Evolutionary conservation across 1,140 invertebrate species (phyloP), one percentile per base, ranked within the genome.

Genomic region (Hesperophylax magnus): DNA sequence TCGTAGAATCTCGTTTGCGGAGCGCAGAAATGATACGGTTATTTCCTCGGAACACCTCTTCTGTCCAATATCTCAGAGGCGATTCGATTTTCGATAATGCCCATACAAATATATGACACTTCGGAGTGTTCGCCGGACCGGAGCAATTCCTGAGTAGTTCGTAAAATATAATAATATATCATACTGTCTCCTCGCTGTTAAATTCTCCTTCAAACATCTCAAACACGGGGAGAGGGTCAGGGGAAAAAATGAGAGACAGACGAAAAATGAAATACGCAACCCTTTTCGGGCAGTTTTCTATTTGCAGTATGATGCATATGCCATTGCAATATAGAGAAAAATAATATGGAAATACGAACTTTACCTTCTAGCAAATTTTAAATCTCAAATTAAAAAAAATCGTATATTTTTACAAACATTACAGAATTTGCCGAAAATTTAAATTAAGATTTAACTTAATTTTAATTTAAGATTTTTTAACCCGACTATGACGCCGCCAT

Each of bases 191-290:
- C 47, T 53, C 47, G 39, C 69, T 54, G 52, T 72, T 27, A 72
- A 72, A 72, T 24, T 72, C 69, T 53, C 52, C 52, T 72, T 24
- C 69, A 54, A 54, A 72, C 52, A 72, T 72, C 69, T 72, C 22
- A 72, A 72, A 72, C 53, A 72, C 53, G 69, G 52, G 69, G 54
- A 72, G 52, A 72, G 52, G 69, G 69, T 72, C 69, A 56, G 69
- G 39, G 53, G 69, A 27, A 72, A 71, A 72, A 54, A 72, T 67
- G 63, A 53, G 18, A 24, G 58, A 61, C 58, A 61, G 47, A 54
- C 47, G 52, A 72, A 72, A 72, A 72, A 72, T 72, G 47, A 54
- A 72, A 72, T 72, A 72, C 69, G 39, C 69, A 72, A 72, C 69
- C 69, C 69, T 72, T 72, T 54, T 18, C 39, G 9, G 39, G 39